phyloP scores from a whole-genome alignment of 2,797 vertebrate species.

The Clamator glandarius region DNA sequence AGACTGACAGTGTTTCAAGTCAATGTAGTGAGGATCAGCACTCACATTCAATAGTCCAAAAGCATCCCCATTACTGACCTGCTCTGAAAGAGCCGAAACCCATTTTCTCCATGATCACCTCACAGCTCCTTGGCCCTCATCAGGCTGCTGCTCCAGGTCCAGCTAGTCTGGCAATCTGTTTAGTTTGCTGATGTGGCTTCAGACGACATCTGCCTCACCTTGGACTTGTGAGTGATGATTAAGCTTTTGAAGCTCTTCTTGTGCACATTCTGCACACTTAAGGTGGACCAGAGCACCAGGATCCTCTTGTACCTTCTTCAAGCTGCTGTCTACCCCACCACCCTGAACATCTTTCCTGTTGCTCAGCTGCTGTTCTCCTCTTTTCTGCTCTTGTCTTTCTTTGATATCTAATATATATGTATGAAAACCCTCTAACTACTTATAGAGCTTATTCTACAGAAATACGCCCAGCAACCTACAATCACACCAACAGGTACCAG shows the following conservation, averaged over 20 bases:
- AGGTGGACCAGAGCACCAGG: neutral
- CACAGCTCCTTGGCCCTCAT: neutral
- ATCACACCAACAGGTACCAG: neutral
- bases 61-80: neutral
- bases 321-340: neutral
- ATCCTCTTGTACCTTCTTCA: rapidly evolving
- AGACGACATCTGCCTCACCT: neutral
- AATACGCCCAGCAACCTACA: neutral
- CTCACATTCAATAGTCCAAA: neutral
- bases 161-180: neutral
- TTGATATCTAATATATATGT: neutral
- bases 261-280: neutral
- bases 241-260: neutral
- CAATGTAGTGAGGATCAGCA: rapidly evolving
- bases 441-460: neutral
- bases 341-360: neutral
- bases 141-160: neutral
- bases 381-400: neutral
- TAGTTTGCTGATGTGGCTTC: neutral
- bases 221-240: neutral
- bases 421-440: neutral
- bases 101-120: rapidly evolving
- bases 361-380: neutral
- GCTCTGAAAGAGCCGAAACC: neutral
- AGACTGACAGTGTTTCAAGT: neutral